Evolutionary conservation across 1,140 invertebrate species (phyloP), one percentile per base, ranked within the genome.

Genomic region (Carposina sasakii): DNA sequence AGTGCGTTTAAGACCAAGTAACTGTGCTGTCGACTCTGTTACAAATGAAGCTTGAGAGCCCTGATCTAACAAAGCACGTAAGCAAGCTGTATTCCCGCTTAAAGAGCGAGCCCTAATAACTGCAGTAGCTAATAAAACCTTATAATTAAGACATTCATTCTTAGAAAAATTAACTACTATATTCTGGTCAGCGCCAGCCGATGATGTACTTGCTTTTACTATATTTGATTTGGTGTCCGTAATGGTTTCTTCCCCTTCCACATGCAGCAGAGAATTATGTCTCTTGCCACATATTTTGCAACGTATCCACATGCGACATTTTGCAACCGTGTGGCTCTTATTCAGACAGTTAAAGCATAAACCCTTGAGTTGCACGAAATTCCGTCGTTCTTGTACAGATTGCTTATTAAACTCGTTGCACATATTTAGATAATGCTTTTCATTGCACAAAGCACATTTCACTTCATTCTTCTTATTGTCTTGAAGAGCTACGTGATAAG

Each of bases 261-360:
- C 24, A 53, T 61, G 54, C 28, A 61, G 45, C 23, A 61, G 44
- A 9, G 59, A 41, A 44, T 61, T 52, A 43, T 61, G 59, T 5
- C 49, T 43, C 48, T 48, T 39, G 3, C 39, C 46, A 22, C 58
- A 61, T 12, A 52, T 52, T n/a, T 41, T 34, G 45, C 58, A 54
- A 3, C 37, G 44, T 3, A 36, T 48, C 17, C 20, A 24, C 17
- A 30, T 16, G 1, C 45, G 40, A 30, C 63, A 61, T 37, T 54
- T 37, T 12, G 15, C 44, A 13, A 43, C 52, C 1, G 49, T n/a
- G 53, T 63, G 60, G 34, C 52, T 48, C 9, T 40, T 8, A 20
- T 28, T 33, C 24, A 60, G 28, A 43, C 63, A 62, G 19, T 58
- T 67, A 21, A 50, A 57, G 48, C 64, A 67, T 12, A 63, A 20